These are phyloP conservation scores for Chlamydotis undulata DNA, from an alignment of 2,113 vertebrate genomes.

Conservation along the genomic window DNA sequence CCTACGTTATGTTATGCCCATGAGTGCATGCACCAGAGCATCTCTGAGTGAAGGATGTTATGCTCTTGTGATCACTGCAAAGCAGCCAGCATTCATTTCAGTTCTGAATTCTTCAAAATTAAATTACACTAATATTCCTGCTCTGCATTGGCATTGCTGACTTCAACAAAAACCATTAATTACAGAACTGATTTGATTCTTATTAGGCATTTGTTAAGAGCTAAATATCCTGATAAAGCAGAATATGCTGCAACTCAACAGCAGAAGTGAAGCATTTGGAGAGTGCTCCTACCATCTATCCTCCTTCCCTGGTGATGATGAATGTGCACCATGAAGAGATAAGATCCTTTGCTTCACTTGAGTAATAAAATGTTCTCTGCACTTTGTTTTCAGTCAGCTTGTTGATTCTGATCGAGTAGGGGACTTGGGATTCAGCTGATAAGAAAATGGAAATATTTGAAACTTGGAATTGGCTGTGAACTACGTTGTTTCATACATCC, in stretches of 20 bases:
- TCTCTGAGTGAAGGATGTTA: not conserved
- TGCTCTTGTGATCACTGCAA: not conserved
- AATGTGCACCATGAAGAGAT: not conserved
- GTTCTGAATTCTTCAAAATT: not conserved
- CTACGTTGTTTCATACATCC: not conserved
- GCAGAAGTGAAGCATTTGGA: constrained; percentile 13
- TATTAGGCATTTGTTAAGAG: constrained; percentile 25
- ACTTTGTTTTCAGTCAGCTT: not conserved
- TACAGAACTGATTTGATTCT: constrained; percentile 12
- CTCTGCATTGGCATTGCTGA: not conserved
- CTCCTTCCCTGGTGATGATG: not conserved
- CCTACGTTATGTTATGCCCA: not conserved
- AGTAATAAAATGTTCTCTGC: constrained; percentile 6
- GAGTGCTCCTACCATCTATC: not conserved
- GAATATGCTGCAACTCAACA: not conserved
- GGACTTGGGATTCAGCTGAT: constrained; percentile 9
- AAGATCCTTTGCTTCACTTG: not conserved
- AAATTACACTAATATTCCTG: not conserved
- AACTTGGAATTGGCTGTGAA: not conserved
- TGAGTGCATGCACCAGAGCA: not conserved
- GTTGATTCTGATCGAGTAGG: constrained; percentile 5
- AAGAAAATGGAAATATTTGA: not conserved
- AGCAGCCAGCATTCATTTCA: not conserved
- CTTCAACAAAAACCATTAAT: not conserved
- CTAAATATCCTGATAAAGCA: constrained; percentile 15